phyloP scores from a whole-genome alignment of 2,797 vertebrate species.

The Sebastes aleutianus region DNA sequence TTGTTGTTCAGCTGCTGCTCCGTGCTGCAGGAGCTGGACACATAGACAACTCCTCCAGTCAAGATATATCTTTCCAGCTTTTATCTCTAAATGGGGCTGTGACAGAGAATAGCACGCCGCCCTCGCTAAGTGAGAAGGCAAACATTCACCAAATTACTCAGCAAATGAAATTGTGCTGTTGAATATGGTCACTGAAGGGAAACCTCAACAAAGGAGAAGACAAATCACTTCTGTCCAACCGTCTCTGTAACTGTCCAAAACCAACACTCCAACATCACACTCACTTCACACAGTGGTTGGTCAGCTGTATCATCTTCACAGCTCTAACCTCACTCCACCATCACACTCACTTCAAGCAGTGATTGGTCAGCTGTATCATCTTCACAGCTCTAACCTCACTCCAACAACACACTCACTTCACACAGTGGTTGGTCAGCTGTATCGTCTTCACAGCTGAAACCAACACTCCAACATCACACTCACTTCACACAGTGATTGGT shows the following conservation, averaged over 20 bases:
- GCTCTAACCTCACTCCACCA: no score
- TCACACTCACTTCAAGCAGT: no score
- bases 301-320: no score
- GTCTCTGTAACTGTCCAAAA: not conserved
- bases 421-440: no score
- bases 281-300: not conserved
- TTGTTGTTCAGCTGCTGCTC: not conserved
- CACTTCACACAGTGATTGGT: no score
- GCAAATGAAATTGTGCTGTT: not conserved
- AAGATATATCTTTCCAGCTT: not conserved
- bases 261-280: not conserved
- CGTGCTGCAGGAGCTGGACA: constrained; percentile 6
- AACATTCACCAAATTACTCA: not conserved
- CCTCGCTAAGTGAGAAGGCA: not conserved
- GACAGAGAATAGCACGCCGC: not conserved
- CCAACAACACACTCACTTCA: no score
- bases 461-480: no score
- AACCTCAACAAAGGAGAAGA: not conserved
- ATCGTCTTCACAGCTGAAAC: no score
- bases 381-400: no score
- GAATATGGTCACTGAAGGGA: not conserved
- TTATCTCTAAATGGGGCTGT: not conserved
- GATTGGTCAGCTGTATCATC: no score
- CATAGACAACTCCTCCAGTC: not conserved
- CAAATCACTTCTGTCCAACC: not conserved